Percentiles rank a stretch among this genome's conserved stretches.
These are phyloP conservation scores for Drosophila lowei DNA, from an alignment of 1,140 invertebrate genomes.

Conservation along the genomic window DNA sequence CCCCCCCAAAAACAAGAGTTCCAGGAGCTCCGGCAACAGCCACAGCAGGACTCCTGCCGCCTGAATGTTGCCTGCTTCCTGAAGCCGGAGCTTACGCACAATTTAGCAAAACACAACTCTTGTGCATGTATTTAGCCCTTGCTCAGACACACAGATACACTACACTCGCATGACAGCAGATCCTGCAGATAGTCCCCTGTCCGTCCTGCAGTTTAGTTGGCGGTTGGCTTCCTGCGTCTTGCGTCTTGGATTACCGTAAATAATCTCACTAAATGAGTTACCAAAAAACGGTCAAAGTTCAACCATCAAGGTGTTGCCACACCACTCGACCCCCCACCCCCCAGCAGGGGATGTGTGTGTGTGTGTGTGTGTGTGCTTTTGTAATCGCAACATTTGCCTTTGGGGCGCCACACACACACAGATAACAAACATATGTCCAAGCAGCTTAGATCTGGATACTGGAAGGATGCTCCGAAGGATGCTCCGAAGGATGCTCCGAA, in stretches of 20 bases:
- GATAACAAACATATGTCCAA: conserved; percentile 59
- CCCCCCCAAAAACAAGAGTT: conserved; percentile 16
- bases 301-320: conserved; percentile 61
- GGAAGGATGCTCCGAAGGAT: conserved; percentile 7
- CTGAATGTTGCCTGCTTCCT: conserved; percentile 4
- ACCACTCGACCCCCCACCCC: neutral
- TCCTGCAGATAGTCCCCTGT: conserved; percentile 52
- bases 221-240: conserved; percentile 56
- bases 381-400: conserved; percentile 31
- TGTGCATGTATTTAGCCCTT: too few species aligned
- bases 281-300: conserved; percentile 77
- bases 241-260: conserved; percentile 79
- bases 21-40: conserved; percentile 3
- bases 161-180: too few species aligned
- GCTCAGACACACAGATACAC: conserved; percentile 65
- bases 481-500: conserved; percentile 10
- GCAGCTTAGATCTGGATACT: neutral
- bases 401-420: conserved; percentile 7
- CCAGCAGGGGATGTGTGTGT: conserved; percentile 2
- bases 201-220: conserved; percentile 61
- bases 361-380: conserved; percentile 21
- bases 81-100: conserved; percentile 66
- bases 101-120: conserved; percentile 64
- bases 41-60: neutral
- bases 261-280: conserved; percentile 80